phyloP scores from a whole-genome alignment of 2,888 invertebrate genomes.

The Fabriciana adippe region DNA sequence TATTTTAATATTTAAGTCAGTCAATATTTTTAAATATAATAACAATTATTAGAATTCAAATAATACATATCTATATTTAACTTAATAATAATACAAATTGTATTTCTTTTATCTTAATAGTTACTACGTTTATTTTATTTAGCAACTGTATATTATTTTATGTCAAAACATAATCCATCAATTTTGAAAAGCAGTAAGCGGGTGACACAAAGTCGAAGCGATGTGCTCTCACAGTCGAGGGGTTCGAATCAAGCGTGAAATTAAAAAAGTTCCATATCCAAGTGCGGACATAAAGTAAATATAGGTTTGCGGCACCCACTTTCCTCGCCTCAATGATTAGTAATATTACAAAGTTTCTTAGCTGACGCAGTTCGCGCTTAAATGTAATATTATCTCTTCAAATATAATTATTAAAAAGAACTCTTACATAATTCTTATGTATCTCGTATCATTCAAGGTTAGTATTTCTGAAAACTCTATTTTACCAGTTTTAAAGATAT shows the following conservation, averaged over 20 bases:
- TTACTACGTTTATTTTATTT: background rate
- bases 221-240: conserved; percentile 42
- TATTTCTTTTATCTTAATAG: too few relatives aligned
- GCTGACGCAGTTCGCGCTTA: background rate
- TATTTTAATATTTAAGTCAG: background rate
- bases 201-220: conserved; percentile 33
- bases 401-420: background rate
- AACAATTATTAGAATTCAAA: too few relatives aligned
- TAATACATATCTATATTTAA: too few relatives aligned
- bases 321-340: conserved; percentile 18
- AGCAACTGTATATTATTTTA: conserved; percentile 32
- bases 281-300: conserved; percentile 28
- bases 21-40: too few relatives aligned
- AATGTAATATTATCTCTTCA: background rate
- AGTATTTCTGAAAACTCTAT: too few relatives aligned
- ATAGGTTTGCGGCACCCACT: conserved; percentile 16
- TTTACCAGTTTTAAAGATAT: too few relatives aligned
- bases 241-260: conserved; percentile 75
- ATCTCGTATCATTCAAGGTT: too few relatives aligned
- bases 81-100: too few relatives aligned
- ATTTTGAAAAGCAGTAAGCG: conserved; percentile 39
- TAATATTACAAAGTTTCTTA: conserved; percentile 19
- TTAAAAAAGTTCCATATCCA: conserved; percentile 73
- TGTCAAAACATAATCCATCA: conserved; percentile 48
- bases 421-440: too few relatives aligned